Base-by-base conservation (phyloP, 2,113 vertebrate species). In the Phalacrocorax aristotelis region DNA sequence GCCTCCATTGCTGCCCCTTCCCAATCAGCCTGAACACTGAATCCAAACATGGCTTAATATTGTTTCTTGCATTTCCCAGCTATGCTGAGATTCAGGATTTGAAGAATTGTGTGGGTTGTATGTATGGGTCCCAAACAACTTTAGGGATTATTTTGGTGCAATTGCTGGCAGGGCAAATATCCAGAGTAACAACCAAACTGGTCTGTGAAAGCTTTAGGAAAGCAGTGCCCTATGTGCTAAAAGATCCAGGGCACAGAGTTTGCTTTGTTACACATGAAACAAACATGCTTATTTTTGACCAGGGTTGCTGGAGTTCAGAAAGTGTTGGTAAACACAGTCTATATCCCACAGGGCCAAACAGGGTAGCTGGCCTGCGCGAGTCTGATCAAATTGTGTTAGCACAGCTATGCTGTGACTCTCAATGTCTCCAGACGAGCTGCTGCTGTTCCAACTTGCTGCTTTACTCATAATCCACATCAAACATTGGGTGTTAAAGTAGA, bases 391-490 rank as follows among this genome's bases (percentile, higher is more conserved):
- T 36, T 74, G 68, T 4, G 1, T 80, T 77, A 88, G 83, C 79
- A 83, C 69, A 88, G 88, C 51, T 77, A 80, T 64, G 82, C 68
- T 2, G 11, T 10, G 27, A n/a, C 71, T 96, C 87, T 83, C 90
- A 36, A 29, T 51, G 81, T 30, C 92, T 93, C 76, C 76, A 82
- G 71, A 83, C 0, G 14, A 93, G 79, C 90, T 66, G 79, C 90
- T 87, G 76, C 90, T 76, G 85, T 93, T 95, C 72, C 46, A 19
- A 49, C 90, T 95, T 54, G 29, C 92, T 92, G 66, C 84, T 95
- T 94, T 94, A 71, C 71, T 96, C 88, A 40, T 96, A 93, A 93
- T 90, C 94, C 92, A 94, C 72, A 83, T 70, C 75, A 96, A 97
- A 96, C 88, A 94, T 34, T 65, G 82, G 78, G 54, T 93, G 87